These are phyloP conservation scores for Tor tambroides DNA, from an alignment of 2,113 vertebrate species.

Conservation along the genomic window DNA sequence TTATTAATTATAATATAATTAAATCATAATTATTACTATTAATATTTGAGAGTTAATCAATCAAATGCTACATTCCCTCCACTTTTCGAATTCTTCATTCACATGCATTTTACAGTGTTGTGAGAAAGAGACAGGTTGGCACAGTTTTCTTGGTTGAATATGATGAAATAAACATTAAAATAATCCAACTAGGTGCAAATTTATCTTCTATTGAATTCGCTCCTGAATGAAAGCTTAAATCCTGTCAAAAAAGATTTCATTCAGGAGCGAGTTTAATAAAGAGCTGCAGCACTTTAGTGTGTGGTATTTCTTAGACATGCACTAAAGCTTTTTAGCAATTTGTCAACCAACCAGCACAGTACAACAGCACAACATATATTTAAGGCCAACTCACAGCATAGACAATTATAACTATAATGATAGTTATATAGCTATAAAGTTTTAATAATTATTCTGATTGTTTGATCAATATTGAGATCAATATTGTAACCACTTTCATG, in stretches of 20 bases:
- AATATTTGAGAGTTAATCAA: background rate
- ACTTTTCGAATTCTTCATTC: background rate
- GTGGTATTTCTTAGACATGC: background rate
- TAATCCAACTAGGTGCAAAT: constrained; percentile 5
- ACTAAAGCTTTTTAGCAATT: too few relatives aligned
- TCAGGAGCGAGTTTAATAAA: background rate
- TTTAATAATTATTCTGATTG: too few relatives aligned
- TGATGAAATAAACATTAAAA: background rate
- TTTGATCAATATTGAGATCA: too few relatives aligned
- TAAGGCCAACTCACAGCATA: too few relatives aligned
- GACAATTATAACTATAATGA: too few relatives aligned
- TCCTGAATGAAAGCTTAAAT: background rate
- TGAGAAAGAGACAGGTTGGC: background rate
- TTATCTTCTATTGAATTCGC: background rate
- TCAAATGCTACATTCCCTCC: background rate
- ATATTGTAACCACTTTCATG: too few relatives aligned
- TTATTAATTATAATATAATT: too few relatives aligned
- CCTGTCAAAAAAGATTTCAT: background rate
- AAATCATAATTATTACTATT: background rate
- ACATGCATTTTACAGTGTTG: background rate
- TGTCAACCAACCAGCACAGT: too few relatives aligned
- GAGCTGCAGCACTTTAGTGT: too few relatives aligned
- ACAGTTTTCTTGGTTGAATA: background rate
- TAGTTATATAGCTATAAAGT: too few relatives aligned
- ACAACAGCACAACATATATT: too few relatives aligned